Base-by-base conservation (phyloP, 2,113 vertebrate species). In the Paratilapia polleni region DNA sequence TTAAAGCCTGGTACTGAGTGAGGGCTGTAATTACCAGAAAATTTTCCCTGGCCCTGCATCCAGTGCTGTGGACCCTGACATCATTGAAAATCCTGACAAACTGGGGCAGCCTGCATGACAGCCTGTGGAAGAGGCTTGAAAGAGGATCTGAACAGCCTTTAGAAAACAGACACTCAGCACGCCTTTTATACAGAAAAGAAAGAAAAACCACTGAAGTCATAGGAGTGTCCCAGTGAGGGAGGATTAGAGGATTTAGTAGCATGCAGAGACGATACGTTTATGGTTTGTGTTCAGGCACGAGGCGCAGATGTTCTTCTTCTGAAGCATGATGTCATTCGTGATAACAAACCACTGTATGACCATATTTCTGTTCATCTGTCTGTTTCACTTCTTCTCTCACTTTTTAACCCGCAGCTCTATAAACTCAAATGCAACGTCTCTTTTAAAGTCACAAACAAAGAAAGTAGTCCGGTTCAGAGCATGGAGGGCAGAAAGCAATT, bases 221-320 rank as follows among this genome's bases (percentile, higher is more conserved):
- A 63, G 59, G n/a, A 81, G 83, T 56, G 43, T 82, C 57, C 78
- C 10, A 49, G 1, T 8, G 20, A 59, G 47, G 17, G 41, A 36
- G 47, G 68, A 89, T 85, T 83, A 78, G 47, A 82, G 64, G 81
- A 79, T 75, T 84, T 61, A 77, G 61, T 13, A 63, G 59, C 60
- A 63, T 8, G 73, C 63, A 61, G 85, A 34, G 60, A 60, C 8
- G 41, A 59, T 43, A 6, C 19, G 5, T 83, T 86, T 68, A 66
- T 31, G 41, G 77, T 89, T 80, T 76, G 59, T 86, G 85, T 56
- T 80, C 77, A 66, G 49, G 49, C 86, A 22, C 26, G 26, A 57
- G 47, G 22, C 60, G 2, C 91, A 94, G 90, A 92, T 94, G 93
- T 94, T 92, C 60, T 74, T 78, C 84, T 82, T 92, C 82, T 85